A percentile compares a stretch with the other conserved stretches of the same genome.
phyloP scores from a whole-genome alignment of 2,888 invertebrate species.

The Nesidiocoris tenuis region DNA sequence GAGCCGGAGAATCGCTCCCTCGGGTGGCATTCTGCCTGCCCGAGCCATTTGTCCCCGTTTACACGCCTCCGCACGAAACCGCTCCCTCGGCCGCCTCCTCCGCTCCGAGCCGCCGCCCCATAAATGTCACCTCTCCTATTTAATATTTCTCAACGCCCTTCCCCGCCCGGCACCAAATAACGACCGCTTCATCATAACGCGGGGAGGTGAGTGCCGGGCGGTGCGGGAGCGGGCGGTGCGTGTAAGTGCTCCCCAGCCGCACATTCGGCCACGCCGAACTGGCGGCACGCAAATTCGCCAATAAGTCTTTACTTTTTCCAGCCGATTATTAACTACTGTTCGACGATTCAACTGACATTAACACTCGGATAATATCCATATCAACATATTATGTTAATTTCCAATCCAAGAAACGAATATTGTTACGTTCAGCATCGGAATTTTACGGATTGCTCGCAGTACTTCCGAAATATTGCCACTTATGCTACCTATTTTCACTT shows the following conservation, averaged over 20 bases:
- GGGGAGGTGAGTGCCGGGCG: not conserved
- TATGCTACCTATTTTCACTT: too few relatives aligned
- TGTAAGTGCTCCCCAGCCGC: constrained; percentile 37
- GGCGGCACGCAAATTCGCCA: not conserved
- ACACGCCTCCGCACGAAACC: constrained; percentile 8
- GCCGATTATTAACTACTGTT: too few relatives aligned
- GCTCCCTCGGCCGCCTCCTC: not conserved
- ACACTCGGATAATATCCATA: too few relatives aligned
- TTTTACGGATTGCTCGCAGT: too few relatives aligned
- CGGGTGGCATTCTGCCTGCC: constrained; percentile 31
- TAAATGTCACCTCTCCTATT: not conserved
- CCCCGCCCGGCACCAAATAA: not conserved
- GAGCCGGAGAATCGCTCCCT: constrained; percentile 32
- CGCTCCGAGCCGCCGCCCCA: not conserved
- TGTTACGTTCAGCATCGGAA: too few relatives aligned
- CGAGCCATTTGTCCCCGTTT: constrained; percentile 43
- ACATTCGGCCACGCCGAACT: constrained; percentile 13
- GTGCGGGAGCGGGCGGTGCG: not conserved
- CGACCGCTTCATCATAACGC: not conserved
- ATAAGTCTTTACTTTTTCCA: too few relatives aligned
- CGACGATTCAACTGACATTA: too few relatives aligned
- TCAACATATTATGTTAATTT: too few relatives aligned
- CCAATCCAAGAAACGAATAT: too few relatives aligned
- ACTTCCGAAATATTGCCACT: too few relatives aligned
- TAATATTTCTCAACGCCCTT: not conserved